These are phyloP conservation scores for Pterocles orientalis DNA, from an alignment of 2,113 vertebrate species.

Conservation along the genomic window DNA sequence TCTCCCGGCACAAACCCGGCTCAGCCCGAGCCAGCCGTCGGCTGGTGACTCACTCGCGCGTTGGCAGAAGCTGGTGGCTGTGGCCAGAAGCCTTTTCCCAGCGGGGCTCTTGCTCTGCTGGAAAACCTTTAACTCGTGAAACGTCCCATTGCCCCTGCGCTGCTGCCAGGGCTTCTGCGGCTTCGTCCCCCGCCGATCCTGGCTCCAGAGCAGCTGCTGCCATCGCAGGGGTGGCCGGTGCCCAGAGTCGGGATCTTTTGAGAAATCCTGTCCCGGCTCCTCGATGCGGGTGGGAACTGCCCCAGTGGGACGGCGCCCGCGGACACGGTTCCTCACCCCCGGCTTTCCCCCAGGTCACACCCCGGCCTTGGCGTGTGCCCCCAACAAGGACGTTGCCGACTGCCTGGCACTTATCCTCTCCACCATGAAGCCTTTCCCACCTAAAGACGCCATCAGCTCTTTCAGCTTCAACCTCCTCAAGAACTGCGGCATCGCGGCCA, in stretches of 20 bases:
- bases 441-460: constrained; percentile 85
- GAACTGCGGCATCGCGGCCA: constrained; percentile 88
- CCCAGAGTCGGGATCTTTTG: not conserved
- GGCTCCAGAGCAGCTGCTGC: not conserved
- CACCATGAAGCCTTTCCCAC: constrained; percentile 98
- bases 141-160: accelerated
- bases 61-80: not conserved
- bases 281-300: accelerated
- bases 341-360: constrained; percentile 80
- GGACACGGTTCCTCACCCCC: not conserved
- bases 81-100: not conserved
- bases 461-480: constrained; percentile 93
- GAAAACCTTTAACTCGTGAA: not conserved
- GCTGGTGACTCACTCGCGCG: not conserved
- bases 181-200: not conserved
- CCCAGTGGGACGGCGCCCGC: accelerated
- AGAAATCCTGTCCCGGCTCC: accelerated
- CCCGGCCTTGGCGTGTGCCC: constrained; percentile 94
- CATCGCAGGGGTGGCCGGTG: not conserved
- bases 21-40: not conserved
- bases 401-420: constrained; percentile 98
- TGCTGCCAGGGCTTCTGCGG: not conserved
- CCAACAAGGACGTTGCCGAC: constrained; percentile 97
- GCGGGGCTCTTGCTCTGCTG: not conserved
- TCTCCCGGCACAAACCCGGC: not conserved